Base-by-base conservation (phyloP, 2,113 vertebrate species). In the Uria lomvia region DNA sequence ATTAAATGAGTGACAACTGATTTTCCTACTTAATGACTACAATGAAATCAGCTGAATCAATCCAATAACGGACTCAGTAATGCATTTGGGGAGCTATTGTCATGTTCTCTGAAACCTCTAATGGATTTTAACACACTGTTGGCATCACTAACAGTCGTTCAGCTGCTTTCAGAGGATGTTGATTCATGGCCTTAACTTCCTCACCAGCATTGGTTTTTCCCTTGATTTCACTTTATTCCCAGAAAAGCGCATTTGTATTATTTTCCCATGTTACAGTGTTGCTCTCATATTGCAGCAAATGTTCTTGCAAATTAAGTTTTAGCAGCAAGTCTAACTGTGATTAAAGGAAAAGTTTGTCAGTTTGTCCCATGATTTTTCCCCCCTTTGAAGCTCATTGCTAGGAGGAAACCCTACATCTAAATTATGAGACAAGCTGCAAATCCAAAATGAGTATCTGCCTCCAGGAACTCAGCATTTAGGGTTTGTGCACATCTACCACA, bases 181-280 rank as follows among this genome's bases (percentile, higher is more conserved):
- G 86, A 87, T 89, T 81, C 86, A 85, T 2, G 11, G 81, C 55
- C 52, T 50, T 67, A 29, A 78, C 19, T 49, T 93, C 53, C 42
- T 60, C 47, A 55, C 30, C 34, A 67, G n/a, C 32, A 86, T 2
- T 77, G 43, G 0, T 20, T 77, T 60, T 60, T 15, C 6, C 22
- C 21, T 86, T 87, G 36, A 80, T 81, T 95, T 95, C 74, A 70
- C 34, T 93, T 86, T 66, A 70, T 74, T 93, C 50, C 62, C 71
- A 58, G 63, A 90, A 78, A 83, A 91, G 30, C 60, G 38, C 32
- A 55, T 79, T 78, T 87, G 32, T 58, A 66, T 50, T 88, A 60
- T 92, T 95, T 87, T 92, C 70, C 60, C 62, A 66, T 27, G 34
- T 74, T 74, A 83, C 49, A 68, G 9, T 12, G 17, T 66, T 76